These are phyloP conservation scores for Drosophila tanythrix DNA, from an alignment of 2,888 invertebrate species.

Conservation along the genomic window DNA sequence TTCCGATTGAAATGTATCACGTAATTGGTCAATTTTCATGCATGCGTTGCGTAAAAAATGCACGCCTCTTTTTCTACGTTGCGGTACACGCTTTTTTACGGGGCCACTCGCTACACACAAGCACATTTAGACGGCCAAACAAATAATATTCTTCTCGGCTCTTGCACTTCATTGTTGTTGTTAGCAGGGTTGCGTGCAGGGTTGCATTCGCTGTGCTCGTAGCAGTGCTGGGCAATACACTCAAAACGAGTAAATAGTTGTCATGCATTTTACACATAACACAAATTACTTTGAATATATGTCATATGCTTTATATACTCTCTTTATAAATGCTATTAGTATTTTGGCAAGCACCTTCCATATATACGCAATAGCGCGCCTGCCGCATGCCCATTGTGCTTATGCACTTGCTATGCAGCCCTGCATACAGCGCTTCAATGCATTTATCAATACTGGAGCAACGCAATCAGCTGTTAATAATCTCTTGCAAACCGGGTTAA, in stretches of 20 bases:
- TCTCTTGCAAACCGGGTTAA: conserved; percentile 88
- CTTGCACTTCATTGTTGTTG: conserved; percentile 61
- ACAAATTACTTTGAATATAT: background rate
- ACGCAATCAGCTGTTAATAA: conserved; percentile 35
- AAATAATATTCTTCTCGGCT: conserved; percentile 64
- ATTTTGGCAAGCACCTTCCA: no score
- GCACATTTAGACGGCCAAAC: conserved; percentile 62
- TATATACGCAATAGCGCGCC: background rate
- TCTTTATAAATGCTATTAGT: no score
- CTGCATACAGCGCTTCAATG: background rate
- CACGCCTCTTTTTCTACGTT: conserved; percentile 40
- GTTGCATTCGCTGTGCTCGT: conserved; percentile 12
- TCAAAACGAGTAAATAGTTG: background rate
- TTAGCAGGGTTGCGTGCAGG: conserved; percentile 46
- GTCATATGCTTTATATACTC: background rate
- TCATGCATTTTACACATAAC: background rate
- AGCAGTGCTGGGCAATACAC: conserved; percentile 45
- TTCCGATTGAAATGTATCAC: conserved; percentile 59
- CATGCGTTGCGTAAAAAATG: conserved; percentile 59
- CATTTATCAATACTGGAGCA: conserved; percentile 15
- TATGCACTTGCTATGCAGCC: background rate
- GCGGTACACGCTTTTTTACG: conserved; percentile 54
- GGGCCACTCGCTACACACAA: conserved; percentile 62
- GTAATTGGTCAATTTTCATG: conserved; percentile 56
- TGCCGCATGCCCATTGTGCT: conserved; percentile 21